Conservation (phyloP, 2,888 invertebrate species). For the Synanthedon vespiformis region DNA sequence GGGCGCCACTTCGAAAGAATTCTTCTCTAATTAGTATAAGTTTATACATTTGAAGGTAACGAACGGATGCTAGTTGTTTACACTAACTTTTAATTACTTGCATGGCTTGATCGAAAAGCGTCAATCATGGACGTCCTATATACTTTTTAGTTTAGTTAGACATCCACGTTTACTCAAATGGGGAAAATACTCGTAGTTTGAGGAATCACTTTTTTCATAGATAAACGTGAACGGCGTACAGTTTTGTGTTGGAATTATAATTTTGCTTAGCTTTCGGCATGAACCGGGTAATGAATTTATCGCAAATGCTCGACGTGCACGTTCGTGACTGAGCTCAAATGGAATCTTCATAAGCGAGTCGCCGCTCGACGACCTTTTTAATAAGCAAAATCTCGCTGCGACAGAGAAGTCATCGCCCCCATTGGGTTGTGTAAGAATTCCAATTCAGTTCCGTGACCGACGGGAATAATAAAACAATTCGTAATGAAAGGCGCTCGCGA, state of each 20-base stretch:
- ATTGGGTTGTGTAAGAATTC: conserved; percentile 18
- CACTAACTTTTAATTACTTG: conserved; percentile 59
- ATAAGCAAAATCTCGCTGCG: conserved; percentile 21
- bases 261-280: conserved; percentile 29
- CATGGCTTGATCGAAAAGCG: conserved; percentile 23
- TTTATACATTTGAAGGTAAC: conserved; percentile 57
- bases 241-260: conserved; percentile 20
- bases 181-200: background rate
- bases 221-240: conserved; percentile 29
- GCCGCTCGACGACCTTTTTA: conserved; percentile 20
- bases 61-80: conserved; percentile 26
- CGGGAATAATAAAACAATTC: conserved; percentile 28
- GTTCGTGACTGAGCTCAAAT: conserved; percentile 18
- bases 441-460: conserved; percentile 17
- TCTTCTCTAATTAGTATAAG: conserved; percentile 63
- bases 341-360: conserved; percentile 23
- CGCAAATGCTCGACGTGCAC: conserved; percentile 12
- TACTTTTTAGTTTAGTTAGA: conserved; percentile 18
- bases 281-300: conserved; percentile 36
- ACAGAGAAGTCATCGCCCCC: conserved; percentile 7
- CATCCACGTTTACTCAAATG: conserved; percentile 1
- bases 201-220: conserved; percentile 19
- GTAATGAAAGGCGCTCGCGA: conserved; percentile 23
- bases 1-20: conserved; percentile 56
- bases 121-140: conserved; percentile 27